Conservation (phyloP, 2,888 invertebrate genomes). For the Gisinianus flammeolus region DNA sequence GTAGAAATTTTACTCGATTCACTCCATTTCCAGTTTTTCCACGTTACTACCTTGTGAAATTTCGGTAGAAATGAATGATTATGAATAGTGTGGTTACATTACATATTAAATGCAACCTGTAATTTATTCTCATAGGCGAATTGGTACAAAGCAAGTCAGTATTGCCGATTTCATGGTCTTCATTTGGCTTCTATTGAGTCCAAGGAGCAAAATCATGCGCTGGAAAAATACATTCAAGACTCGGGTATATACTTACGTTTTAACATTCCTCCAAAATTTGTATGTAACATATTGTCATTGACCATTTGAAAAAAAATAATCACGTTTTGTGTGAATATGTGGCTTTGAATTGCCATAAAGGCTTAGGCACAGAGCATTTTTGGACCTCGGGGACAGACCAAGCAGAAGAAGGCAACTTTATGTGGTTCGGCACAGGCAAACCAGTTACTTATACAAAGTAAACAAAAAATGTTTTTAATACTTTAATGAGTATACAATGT, state of each 20-base stretch:
- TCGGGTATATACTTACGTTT: constrained; percentile 70
- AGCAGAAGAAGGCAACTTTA: constrained; percentile 53
- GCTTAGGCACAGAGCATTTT: constrained; percentile 87
- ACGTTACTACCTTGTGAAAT: no score
- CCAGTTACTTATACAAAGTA: constrained; percentile 53
- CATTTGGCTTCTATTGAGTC: constrained; percentile 87
- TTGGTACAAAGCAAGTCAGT: constrained; percentile 90
- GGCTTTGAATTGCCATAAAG: constrained; percentile 62
- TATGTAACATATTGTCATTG: neutral
- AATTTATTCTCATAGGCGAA: constrained; percentile 79
- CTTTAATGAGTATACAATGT: no score
- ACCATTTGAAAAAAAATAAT: neutral
- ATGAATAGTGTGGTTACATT: no score
- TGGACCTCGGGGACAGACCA: constrained; percentile 57
- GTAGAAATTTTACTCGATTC: no score
- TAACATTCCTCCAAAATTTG: neutral
- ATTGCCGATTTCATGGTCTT: constrained; percentile 92
- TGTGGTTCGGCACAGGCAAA: constrained; percentile 56
- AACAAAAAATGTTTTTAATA: no score
- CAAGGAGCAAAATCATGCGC: constrained; percentile 86
- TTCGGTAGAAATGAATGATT: no score
- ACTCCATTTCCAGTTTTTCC: no score
- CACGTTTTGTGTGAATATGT: neutral
- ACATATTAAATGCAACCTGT: neutral
- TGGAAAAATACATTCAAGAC: constrained; percentile 88